A percentile compares a stretch with the other conserved stretches of the same genome.
Evolutionary conservation across 2,888 invertebrate genomes (phyloP).

Genomic region (Athalia cordata): DNA sequence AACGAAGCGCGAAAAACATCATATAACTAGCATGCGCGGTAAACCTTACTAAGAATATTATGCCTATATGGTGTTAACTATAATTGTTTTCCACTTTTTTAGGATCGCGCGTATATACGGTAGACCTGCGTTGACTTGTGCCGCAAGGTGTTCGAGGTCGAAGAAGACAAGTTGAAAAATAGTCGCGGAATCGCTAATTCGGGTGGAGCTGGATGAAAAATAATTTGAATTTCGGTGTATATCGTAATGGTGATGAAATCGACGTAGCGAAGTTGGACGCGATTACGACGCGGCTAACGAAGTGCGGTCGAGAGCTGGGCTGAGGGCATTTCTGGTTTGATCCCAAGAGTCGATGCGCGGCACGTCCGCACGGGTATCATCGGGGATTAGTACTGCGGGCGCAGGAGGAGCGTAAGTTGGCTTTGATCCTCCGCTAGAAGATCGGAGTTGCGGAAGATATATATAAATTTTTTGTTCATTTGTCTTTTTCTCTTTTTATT

Average conservation of each 20-base stretch:
- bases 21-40: background rate
- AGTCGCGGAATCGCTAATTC: background rate
- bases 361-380: slow-evolving; percentile 45
- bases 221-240: background rate
- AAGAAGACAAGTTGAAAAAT: too few relatives aligned
- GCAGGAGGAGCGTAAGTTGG: background rate
- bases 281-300: slow-evolving; percentile 22
- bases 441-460: background rate
- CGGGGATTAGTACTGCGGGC: slow-evolving; percentile 32
- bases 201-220: background rate
- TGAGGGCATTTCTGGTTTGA: slow-evolving; percentile 38
- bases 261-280: slow-evolving; percentile 6
- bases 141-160: too few relatives aligned
- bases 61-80: background rate
- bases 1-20: slow-evolving; percentile 34
- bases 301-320: slow-evolving; percentile 31
- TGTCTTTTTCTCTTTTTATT: slow-evolving; percentile 11
- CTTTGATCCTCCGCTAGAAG: slow-evolving; percentile 40
- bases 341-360: slow-evolving; percentile 29
- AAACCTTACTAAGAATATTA: slow-evolving; percentile 2
- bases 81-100: slow-evolving; percentile 32
- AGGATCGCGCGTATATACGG: background rate
- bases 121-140: too few relatives aligned
- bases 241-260: background rate
- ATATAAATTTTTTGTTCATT: too few relatives aligned